Evolutionary conservation across 2,888 invertebrate genomes (phyloP).

Genomic region (Myopa testacea): DNA sequence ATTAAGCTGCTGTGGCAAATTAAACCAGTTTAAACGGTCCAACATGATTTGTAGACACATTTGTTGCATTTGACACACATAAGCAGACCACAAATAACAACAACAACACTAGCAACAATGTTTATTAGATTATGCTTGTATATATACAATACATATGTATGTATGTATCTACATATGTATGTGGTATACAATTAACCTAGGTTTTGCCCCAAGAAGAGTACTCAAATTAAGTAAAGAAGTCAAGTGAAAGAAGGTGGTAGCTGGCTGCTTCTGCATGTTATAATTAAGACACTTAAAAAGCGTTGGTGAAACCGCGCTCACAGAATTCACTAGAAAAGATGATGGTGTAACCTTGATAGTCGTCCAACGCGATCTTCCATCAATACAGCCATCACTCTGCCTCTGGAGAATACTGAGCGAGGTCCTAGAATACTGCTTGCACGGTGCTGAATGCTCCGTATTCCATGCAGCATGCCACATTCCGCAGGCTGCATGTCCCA

Average conservation of each 20-base stretch:
- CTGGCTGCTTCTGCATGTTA: neutral
- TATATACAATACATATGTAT: neutral
- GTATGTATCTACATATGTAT: neutral
- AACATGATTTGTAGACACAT: constrained; percentile 5
- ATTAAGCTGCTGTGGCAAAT: constrained; percentile 33
- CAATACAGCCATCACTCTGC: neutral
- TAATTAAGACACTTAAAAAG: constrained; percentile 35
- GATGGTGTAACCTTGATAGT: neutral
- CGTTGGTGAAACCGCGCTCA: neutral
- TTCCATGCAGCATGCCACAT: too few species aligned
- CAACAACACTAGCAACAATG: constrained; percentile 3
- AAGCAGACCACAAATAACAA: neutral
- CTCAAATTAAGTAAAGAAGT: neutral
- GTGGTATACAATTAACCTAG: neutral
- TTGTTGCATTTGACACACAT: too few species aligned
- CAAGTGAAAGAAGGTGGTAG: neutral
- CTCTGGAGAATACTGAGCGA: neutral
- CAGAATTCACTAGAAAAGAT: neutral
- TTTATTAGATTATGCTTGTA: constrained; percentile 18
- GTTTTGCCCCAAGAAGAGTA: neutral
- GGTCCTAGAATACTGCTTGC: neutral
- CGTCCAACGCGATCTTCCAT: neutral
- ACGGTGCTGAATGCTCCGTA: neutral
- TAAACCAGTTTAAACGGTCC: constrained; percentile 10
- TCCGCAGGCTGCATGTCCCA: neutral